A percentile compares a stretch with the other conserved stretches of the same genome.
phyloP scores from a whole-genome alignment of 1,140 invertebrate species.

The Zaprionus lachaisei region DNA sequence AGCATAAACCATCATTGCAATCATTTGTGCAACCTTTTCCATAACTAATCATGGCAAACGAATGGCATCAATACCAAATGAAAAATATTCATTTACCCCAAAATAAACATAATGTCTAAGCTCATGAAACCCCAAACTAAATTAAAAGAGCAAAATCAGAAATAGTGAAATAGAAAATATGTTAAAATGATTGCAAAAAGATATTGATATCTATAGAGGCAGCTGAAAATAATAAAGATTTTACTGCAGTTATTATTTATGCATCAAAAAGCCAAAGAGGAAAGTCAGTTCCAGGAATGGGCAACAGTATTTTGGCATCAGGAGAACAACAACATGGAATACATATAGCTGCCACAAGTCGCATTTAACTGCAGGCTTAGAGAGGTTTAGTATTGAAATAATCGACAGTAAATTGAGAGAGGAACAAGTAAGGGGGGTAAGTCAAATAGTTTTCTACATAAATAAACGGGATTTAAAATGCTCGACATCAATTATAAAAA shows the following conservation, averaged over 20 bases:
- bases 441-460: constrained; percentile 14
- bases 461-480: constrained; percentile 67
- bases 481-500: constrained; percentile 80
- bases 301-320: background rate
- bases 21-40: background rate
- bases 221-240: background rate
- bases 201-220: background rate
- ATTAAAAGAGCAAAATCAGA: background rate
- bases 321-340: background rate
- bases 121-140: too few relatives aligned
- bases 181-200: background rate
- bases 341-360: background rate
- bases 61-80: background rate
- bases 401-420: constrained; percentile 42
- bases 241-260: background rate
- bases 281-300: background rate
- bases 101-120: too few relatives aligned
- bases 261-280: background rate
- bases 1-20: background rate
- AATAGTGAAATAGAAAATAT: background rate
- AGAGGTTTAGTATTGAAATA: constrained; percentile 2
- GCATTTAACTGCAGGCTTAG: background rate
- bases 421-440: constrained; percentile 28
- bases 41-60: background rate
- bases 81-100: background rate